Base-by-base conservation (phyloP, 1,140 invertebrate species). In the Ips nitidus region DNA sequence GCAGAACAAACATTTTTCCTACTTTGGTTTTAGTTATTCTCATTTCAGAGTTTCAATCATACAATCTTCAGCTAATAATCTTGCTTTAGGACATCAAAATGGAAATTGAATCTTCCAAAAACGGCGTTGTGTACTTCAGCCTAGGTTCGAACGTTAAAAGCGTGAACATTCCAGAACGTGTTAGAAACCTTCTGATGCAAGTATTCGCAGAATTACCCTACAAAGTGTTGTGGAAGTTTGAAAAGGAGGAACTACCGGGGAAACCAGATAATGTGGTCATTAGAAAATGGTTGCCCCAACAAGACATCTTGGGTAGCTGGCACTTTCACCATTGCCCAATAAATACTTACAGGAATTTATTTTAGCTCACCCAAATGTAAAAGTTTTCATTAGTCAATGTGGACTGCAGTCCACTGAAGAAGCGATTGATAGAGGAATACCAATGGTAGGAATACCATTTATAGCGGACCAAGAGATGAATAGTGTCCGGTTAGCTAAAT, bases 221-320 rank as follows among this genome's bases (percentile, higher is more conserved):
- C 47, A 80, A 77, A 69, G 75, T 84, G 58, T 64, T 85, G 59
- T 85, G 82, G 82, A 86, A 84, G 76, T 85, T 78, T 74, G 83
- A 84, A 64, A 73, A 71, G 4, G 79, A 88, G 71, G 75, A 80
- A 41, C 78, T 90, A 41, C 80, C 85, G 0, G 79, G 81, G 40
- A 84, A 86, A 69, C 81, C 87, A 0, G 74, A 80, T 0, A 92
- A 92, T 81, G 81, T 92, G 0, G 81, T 86, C 66, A 77, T 88
- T 1, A 82, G 80, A 38, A 85, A 85, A 64, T 92, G 90, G 90
- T 75, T 90, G 2, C 90, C 89, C 0, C 90, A 92, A 74, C 86
- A 86, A 66, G 89, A 90, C 74, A 82, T 91, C 69, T 78, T 91
- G 71, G 84, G 88, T 89, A 79, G 82, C 3, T 58, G n/a, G n/a